Evolutionary conservation across 2,113 vertebrate genomes (phyloP), one percentile per base, ranked within the genome.

Genomic region (Copsychus sechellarum): DNA sequence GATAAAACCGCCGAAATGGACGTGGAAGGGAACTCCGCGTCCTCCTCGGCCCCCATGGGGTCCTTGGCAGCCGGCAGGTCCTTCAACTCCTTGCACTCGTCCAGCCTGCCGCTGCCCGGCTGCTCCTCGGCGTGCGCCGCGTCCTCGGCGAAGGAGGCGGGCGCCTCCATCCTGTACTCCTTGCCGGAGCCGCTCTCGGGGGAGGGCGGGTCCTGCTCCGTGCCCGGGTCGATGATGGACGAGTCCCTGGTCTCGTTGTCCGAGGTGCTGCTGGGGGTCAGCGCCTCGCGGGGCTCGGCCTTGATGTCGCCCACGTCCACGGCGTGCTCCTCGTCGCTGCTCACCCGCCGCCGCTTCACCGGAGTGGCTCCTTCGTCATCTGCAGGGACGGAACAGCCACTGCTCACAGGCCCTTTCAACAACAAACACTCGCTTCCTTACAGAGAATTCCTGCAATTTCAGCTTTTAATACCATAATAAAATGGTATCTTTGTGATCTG

Each of bases 181-280:
- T 99, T 99, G 51, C 98, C 94, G 45, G 98, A 98, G 74, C 95
- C 86, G 61, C 95, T 98, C 84, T 98, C 99, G 3, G 99, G 99
- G 29, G 99, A 99, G 81, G 99, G 99, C 72, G 98, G 99, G 81
- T 99, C 99, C 96, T 99, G 99, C 94, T 99, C 99, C 0, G 99
- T 99, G 79, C 99, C 99, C 1, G 99, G 99, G 85, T 99, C 99
- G n/a, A 99, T 99, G 87, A 99, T 98, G 1, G 99, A 99, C 8
- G 99, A 99, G 98, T 99, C 99, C 65, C 99, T 98, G 0, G 99
- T 99, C 97, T 99, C 99, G 0, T 99, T 99, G 97, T 99, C 99
- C 2, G 99, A 99, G 79, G 99, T 98, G 98, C 99, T 99, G 34
- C 98, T 98, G 14, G 99, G 99, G n/a, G 99, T 99, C 95, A 99